Percentiles rank a stretch among this genome's conserved stretches.
phyloP scores from a whole-genome alignment of 2,888 invertebrate genomes.

The Lycocerus yunnanus region DNA sequence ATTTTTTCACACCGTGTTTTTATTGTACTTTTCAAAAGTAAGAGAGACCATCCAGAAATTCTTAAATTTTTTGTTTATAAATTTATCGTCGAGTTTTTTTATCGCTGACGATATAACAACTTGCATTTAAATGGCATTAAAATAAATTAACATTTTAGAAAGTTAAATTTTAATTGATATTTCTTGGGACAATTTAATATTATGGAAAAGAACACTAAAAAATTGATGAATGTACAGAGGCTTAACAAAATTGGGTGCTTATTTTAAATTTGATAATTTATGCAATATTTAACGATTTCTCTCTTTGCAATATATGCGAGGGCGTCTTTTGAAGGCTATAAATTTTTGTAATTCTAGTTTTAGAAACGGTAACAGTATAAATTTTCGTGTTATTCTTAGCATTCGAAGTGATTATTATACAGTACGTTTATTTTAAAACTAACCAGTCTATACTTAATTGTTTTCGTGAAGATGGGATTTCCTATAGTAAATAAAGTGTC shows the following conservation, averaged over 20 bases:
- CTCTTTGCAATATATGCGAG: not conserved
- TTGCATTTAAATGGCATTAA: not conserved
- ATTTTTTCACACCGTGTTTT: not conserved
- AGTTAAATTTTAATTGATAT: not conserved
- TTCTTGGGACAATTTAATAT: not conserved
- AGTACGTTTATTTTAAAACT: no score
- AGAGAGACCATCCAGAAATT: not conserved
- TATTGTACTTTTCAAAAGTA: not conserved
- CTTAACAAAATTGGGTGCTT: not conserved
- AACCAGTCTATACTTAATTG: no score
- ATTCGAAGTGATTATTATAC: not conserved
- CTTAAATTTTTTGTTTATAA: not conserved
- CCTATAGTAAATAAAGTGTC: no score
- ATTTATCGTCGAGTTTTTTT: not conserved
- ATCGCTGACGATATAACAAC: not conserved
- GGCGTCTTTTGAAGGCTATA: not conserved
- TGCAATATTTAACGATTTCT: not conserved
- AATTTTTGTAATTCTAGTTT: not conserved
- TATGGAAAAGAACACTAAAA: not conserved
- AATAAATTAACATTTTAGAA: not conserved
- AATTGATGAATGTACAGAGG: not conserved
- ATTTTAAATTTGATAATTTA: not conserved
- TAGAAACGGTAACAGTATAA: not conserved
- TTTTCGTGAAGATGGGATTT: no score
- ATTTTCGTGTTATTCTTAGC: not conserved